phyloP scores from a whole-genome alignment of 2,888 invertebrate genomes.

The Platycheirus albimanus region DNA sequence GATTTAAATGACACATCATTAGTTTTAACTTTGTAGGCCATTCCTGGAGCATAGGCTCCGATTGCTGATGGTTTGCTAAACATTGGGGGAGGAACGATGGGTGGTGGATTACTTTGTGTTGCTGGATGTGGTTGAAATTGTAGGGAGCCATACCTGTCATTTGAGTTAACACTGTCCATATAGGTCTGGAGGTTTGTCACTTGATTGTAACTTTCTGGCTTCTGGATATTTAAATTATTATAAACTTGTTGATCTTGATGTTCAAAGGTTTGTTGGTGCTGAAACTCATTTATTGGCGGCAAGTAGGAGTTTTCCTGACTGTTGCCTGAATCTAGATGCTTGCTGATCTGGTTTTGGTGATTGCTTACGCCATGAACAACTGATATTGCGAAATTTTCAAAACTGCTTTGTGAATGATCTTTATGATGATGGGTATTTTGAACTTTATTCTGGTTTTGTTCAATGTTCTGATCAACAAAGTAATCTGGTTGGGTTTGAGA shows the following conservation, averaged over 20 bases:
- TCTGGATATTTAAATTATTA: too few relatives aligned
- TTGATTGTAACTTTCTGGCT: constrained; percentile 13
- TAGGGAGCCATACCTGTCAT: constrained; percentile 77
- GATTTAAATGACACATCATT: constrained; percentile 71
- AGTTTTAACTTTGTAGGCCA: constrained; percentile 65
- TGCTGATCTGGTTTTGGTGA: constrained; percentile 8
- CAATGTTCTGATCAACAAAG: constrained; percentile 1
- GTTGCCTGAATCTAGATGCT: background rate
- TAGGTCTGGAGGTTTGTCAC: constrained; percentile 77
- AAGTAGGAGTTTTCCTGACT: constrained; percentile 24
- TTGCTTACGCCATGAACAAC: background rate
- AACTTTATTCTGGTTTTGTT: constrained; percentile 13
- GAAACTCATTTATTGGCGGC: constrained; percentile 7
- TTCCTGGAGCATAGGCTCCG: constrained; percentile 44
- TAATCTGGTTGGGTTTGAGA: background rate
- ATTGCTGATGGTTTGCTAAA: constrained; percentile 75
- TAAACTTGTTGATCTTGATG: constrained; percentile 15
- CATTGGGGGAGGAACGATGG: constrained; percentile 74
- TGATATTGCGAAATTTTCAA: constrained; percentile 35
- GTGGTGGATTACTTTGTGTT: constrained; percentile 19
- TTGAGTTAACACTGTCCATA: constrained; percentile 78
- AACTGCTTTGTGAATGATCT: constrained; percentile 26
- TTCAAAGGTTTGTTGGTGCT: constrained; percentile 3
- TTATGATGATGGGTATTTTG: constrained; percentile 3
- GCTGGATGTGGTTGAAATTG: constrained; percentile 33